Base-by-base conservation (phyloP, 2,888 invertebrate genomes). In the Stenurella melanura region DNA sequence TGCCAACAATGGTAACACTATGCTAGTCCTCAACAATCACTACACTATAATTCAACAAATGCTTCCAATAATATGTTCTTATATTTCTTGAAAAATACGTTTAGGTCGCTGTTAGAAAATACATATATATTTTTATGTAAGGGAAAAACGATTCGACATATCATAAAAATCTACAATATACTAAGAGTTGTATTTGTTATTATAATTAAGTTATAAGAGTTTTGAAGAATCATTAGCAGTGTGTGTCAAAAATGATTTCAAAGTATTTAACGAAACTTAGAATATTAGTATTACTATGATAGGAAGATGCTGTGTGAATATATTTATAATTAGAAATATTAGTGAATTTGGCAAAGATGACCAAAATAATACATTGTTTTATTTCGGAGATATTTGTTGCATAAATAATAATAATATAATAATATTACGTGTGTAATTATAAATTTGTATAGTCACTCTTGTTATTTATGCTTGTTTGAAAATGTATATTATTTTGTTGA, bases 91-190 rank as follows among this genome's bases (percentile, higher is more conserved):
- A 70, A 38, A 19, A 30, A 30, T 18, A 70, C 50, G 56, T 70
- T 70, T 70, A 70, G 60, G 63, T 30, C 42, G 34, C 72, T 63
- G 30, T 63, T 66, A 73, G 72, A 75, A 70, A 63, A 78, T 58
- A 58, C 9, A 81, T 82, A 83, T 26, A 83, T 83, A 83, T 76
- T 77, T 77, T 38, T 82, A 78, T 81, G 74, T 80, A 80, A 84
- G 84, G 83, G 84, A 84, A 86, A 87, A 87, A 87, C 61, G 50
- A 72, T 84, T 86, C 83, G 86, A 88, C 88, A 88, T 88, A 88
- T 88, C 88, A 88, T 87, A 84, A 84, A 83, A 77, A 79, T 80
- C 79, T 84, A 84, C 75, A 82, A 30, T 19, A 63, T 54, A 63
- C 21, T 63, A 78, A 76, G 64, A 72, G 73, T 71, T 56, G 34